Conservation (phyloP, 2,888 invertebrate species). For the Saturnia japonica region DNA sequence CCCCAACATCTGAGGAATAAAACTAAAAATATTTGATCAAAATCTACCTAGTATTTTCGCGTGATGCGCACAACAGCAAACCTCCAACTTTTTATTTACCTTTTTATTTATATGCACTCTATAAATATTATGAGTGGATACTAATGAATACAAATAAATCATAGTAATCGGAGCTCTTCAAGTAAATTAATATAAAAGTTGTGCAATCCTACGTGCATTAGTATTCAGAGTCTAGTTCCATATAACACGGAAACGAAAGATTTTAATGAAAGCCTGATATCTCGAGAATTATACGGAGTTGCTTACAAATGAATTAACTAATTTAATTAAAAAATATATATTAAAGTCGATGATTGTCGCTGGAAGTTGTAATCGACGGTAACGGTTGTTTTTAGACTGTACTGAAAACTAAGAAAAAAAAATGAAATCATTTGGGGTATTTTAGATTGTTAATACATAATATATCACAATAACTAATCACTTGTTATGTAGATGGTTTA, state of each 20-base stretch:
- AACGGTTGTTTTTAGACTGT: neutral
- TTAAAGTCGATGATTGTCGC: neutral
- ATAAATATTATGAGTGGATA: neutral
- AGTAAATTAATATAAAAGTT: conserved; percentile 79
- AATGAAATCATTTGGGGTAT: neutral
- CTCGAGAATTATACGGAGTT: conserved; percentile 47
- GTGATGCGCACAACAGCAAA: no score
- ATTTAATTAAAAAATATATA: neutral
- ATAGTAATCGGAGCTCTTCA: conserved; percentile 66
- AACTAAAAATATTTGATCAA: no score
- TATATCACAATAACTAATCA: neutral
- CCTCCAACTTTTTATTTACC: no score
- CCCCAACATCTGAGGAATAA: no score
- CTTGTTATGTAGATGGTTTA: neutral
- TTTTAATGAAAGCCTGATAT: conserved; percentile 75
- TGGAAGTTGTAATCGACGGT: neutral
- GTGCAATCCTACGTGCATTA: conserved; percentile 73
- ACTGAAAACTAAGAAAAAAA: neutral
- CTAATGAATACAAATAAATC: conserved; percentile 74
- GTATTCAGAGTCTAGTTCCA: conserved; percentile 73
- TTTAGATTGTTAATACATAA: neutral
- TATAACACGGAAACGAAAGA: conserved; percentile 74
- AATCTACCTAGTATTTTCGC: no score
- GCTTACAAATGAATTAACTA: conserved; percentile 25
- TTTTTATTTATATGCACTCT: neutral